phyloP scores from a whole-genome alignment of 2,797 vertebrate species.

The Arvicola amphibius region DNA sequence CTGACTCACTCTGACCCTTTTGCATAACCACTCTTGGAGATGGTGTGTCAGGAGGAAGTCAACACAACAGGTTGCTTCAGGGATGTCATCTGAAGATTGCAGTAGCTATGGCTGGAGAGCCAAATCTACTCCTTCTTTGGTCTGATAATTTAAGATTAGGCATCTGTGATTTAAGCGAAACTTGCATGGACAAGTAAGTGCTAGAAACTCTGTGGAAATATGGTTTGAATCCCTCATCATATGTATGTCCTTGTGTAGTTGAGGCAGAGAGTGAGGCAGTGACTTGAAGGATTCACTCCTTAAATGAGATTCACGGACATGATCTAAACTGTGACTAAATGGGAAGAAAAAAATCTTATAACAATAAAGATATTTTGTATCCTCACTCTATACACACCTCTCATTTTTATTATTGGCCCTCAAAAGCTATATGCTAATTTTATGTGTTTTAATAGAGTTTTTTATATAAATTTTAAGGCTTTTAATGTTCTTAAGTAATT shows the following conservation, averaged over 20 bases:
- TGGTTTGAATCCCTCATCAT: neutral
- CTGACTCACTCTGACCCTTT: constrained; percentile 19
- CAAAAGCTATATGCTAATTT: neutral
- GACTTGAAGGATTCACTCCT: neutral
- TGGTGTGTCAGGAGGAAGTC: neutral
- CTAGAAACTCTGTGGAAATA: neutral
- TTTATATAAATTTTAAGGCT: neutral
- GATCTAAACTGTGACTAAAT: neutral
- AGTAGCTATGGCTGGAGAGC: neutral
- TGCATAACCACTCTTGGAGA: neutral
- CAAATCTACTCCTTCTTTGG: neutral
- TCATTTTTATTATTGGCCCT: neutral
- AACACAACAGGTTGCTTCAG: constrained; percentile 19
- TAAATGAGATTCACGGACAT: neutral
- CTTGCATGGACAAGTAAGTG: neutral
- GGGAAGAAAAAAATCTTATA: neutral
- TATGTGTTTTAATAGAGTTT: neutral
- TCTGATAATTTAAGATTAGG: neutral
- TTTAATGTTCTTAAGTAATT: constrained; percentile 27
- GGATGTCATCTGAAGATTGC: neutral
- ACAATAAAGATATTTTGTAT: neutral
- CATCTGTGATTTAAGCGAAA: constrained; percentile 11
- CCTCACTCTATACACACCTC: neutral
- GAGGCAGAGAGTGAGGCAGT: neutral
- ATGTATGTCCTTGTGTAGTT: neutral